Evolutionary conservation across 1,140 invertebrate genomes (phyloP).

Genomic region (Micrasema minimum): DNA sequence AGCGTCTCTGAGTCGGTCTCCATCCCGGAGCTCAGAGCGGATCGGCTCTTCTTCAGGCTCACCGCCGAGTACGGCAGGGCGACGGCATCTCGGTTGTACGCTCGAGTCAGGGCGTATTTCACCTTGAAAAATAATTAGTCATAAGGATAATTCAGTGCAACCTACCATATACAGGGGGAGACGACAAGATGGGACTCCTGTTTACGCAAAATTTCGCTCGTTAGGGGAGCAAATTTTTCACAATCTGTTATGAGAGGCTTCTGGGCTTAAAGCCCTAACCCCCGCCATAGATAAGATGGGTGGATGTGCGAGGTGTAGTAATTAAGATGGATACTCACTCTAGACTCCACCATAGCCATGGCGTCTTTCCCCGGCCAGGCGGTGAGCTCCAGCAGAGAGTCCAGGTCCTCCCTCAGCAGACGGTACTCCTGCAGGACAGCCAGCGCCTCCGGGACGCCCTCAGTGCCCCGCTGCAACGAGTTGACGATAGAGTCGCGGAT

Average conservation of each 20-base stretch:
- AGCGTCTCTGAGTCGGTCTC: constrained; percentile 64
- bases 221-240: too few relatives aligned
- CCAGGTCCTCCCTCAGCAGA: constrained; percentile 90
- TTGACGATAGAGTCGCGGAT: constrained; percentile 77
- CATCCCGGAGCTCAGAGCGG: constrained; percentile 54
- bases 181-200: too few relatives aligned
- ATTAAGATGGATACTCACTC: too few relatives aligned
- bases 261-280: too few relatives aligned
- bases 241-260: too few relatives aligned
- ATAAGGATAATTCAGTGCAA: too few relatives aligned
- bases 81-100: constrained; percentile 87
- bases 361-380: constrained; percentile 86
- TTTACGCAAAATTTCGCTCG: too few relatives aligned
- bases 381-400: constrained; percentile 85
- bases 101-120: constrained; percentile 92
- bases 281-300: too few relatives aligned
- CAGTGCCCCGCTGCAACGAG: constrained; percentile 77
- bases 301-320: too few relatives aligned
- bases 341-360: constrained; percentile 80
- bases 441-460: constrained; percentile 81
- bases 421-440: constrained; percentile 84
- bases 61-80: constrained; percentile 77
- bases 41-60: constrained; percentile 70
- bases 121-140: too few relatives aligned
- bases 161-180: too few relatives aligned